phyloP scores from a whole-genome alignment of 2,113 vertebrate species.

The Oncorhynchus keta region DNA sequence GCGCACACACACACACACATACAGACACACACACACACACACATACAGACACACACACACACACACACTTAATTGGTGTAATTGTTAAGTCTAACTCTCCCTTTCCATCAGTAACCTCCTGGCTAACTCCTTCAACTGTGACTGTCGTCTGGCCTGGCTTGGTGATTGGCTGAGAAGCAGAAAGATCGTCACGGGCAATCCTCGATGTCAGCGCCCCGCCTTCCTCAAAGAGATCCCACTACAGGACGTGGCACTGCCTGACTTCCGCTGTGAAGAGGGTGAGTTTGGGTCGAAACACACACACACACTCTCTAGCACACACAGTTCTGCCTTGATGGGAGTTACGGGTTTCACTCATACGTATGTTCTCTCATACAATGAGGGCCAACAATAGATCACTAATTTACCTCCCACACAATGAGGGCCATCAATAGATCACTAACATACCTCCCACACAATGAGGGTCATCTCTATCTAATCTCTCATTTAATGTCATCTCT shows the following conservation, averaged over 20 bases:
- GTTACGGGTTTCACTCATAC: too few species aligned
- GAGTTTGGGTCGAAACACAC: slow-evolving; percentile 31
- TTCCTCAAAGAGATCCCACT: slow-evolving; percentile 96
- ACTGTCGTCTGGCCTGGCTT: slow-evolving; percentile 94
- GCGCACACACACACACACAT: too few species aligned
- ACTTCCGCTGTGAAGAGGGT: slow-evolving; percentile 98
- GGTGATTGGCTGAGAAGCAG: slow-evolving; percentile 91
- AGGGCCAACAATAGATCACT: too few species aligned
- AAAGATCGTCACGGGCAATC: slow-evolving; percentile 96
- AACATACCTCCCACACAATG: too few species aligned
- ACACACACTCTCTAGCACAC: too few species aligned
- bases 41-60: too few species aligned
- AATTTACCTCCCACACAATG: too few species aligned
- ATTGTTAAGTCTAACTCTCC: neutral
- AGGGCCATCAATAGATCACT: too few species aligned
- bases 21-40: neutral
- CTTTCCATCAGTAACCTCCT: slow-evolving; percentile 84
- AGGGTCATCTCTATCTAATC: slow-evolving; percentile 40
- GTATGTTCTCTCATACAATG: too few species aligned
- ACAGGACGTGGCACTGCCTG: slow-evolving; percentile 92
- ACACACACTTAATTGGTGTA: neutral
- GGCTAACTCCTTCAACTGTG: slow-evolving; percentile 95
- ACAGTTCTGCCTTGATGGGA: too few species aligned
- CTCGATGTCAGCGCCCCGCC: slow-evolving; percentile 90
- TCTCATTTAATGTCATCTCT: too few species aligned